A percentile compares a stretch with the other conserved stretches of the same genome.
phyloP scores from a whole-genome alignment of 2,888 invertebrate species.

The Calliphora vomitoria region DNA sequence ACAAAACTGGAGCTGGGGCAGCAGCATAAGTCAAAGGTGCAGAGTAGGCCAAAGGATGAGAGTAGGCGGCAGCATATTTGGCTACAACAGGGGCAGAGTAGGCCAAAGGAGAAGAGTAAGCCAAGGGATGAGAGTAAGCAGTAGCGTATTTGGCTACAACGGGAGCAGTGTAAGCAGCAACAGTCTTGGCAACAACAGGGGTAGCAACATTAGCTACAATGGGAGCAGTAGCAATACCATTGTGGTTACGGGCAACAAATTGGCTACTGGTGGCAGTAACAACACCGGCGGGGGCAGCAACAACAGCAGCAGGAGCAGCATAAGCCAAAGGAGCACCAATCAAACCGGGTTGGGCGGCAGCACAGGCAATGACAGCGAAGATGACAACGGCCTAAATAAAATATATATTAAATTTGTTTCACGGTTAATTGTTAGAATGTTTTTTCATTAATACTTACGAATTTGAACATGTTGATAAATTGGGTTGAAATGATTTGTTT shows the following conservation, averaged over 20 bases:
- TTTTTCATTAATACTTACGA: not conserved
- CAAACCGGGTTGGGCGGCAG: conserved; percentile 66
- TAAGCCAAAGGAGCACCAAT: not conserved
- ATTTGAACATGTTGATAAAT: not conserved
- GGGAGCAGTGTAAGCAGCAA: conserved; percentile 62
- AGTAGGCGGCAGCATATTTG: conserved; percentile 40
- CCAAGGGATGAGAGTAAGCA: conserved; percentile 37
- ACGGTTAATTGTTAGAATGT: no score
- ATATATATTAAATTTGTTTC: not conserved
- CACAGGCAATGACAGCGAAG: conserved; percentile 70
- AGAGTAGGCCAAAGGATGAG: conserved; percentile 61
- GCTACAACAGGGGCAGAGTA: conserved; percentile 46
- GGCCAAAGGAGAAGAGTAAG: conserved; percentile 36
- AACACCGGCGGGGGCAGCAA: conserved; percentile 70
- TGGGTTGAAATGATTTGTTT: no score
- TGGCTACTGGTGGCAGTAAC: conserved; percentile 75
- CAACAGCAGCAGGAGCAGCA: conserved; percentile 69
- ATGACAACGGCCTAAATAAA: conserved; percentile 60
- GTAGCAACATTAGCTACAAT: conserved; percentile 74
- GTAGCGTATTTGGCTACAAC: conserved; percentile 38
- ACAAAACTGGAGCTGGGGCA: conserved; percentile 8
- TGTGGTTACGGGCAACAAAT: conserved; percentile 79
- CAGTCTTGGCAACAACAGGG: conserved; percentile 61
- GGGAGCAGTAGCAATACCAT: conserved; percentile 75
- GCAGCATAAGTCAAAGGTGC: conserved; percentile 45